phyloP scores from a whole-genome alignment of 2,888 invertebrate species.

The Schizotus pectinicornis region DNA sequence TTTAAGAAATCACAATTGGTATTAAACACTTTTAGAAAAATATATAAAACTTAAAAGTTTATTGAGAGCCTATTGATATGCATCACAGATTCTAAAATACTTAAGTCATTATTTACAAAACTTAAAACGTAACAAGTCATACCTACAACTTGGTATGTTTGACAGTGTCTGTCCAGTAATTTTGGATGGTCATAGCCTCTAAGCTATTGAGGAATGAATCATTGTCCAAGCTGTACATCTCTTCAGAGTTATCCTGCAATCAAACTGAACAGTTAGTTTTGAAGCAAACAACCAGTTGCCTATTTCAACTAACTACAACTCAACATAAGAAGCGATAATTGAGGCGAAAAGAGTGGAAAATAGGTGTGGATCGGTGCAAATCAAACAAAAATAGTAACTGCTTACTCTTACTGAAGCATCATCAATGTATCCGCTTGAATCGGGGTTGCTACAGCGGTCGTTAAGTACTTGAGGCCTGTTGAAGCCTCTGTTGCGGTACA shows the following conservation, averaged over 20 bases:
- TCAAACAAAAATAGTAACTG: slow-evolving; percentile 45
- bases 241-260: slow-evolving; percentile 88
- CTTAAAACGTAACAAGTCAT: slow-evolving; percentile 27
- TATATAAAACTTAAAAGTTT: slow-evolving; percentile 32
- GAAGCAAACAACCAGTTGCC: background rate
- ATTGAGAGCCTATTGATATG: slow-evolving; percentile 50
- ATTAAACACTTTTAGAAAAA: slow-evolving; percentile 32
- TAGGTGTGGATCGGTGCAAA: slow-evolving; percentile 28
- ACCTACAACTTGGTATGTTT: slow-evolving; percentile 85
- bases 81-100: slow-evolving; percentile 58
- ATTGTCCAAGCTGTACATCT: slow-evolving; percentile 93
- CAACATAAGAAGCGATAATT: slow-evolving; percentile 18
- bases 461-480: slow-evolving; percentile 85
- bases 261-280: slow-evolving; percentile 4
- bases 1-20: slow-evolving; percentile 24
- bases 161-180: slow-evolving; percentile 92
- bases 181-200: slow-evolving; percentile 93
- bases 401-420: slow-evolving; percentile 85
- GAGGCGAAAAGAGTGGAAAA: slow-evolving; percentile 7
- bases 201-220: slow-evolving; percentile 92
- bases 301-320: background rate
- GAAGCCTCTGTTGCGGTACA: slow-evolving; percentile 74
- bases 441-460: slow-evolving; percentile 83
- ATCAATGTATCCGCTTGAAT: slow-evolving; percentile 86
- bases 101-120: slow-evolving; percentile 42